Base-by-base conservation (phyloP, 1,140 invertebrate species). In the Bombus waltoni region DNA sequence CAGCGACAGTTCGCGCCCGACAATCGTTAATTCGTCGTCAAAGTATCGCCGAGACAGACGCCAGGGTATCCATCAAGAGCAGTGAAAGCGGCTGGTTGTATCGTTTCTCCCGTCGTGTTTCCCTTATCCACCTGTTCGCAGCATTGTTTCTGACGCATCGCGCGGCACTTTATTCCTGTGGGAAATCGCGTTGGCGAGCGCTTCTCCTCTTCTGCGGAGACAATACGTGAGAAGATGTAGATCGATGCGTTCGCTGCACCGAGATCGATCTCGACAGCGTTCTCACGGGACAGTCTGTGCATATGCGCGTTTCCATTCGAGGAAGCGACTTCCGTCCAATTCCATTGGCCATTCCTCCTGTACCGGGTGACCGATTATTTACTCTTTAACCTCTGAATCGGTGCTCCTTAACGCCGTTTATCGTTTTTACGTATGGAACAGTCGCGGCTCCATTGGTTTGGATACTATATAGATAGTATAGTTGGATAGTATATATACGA, bases 121-220 rank as follows among this genome's bases (percentile, higher is more conserved):
- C 68, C 68, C 68, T 59, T 35, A 77, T 71, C 47, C 65, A 84
- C 65, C 66, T 73, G 77, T 85, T 85, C 83, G 76, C 83, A 80
- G 77, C 70, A 85, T 85, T 85, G 76, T 85, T 79, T 32, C 40
- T 1, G 47, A 62, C 73, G 44, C 65, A 35, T 70, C 57, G 25
- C 35, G 22, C 32, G 22, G 38, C 65, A 15, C n/a, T 79, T 72
- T 57, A 44, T 71, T 44, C 83, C 53, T 35, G 13, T 84, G 83
- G 76, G 68, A 79, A 84, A 84, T 71, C 66, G 44, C 28, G 80
- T 25, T 18, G 18, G 28, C 70, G 11, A 53, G 1, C 32, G 32
- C 32, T 22, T 42, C 25, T 35, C 10, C 18, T 78, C 65, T 32
- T 22, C 22, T 0, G 3, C 15, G 42, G 28, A 35, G 44, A 79